These are phyloP conservation scores for Germaria angustata DNA, from an alignment of 2,888 invertebrate genomes.

Conservation along the genomic window DNA sequence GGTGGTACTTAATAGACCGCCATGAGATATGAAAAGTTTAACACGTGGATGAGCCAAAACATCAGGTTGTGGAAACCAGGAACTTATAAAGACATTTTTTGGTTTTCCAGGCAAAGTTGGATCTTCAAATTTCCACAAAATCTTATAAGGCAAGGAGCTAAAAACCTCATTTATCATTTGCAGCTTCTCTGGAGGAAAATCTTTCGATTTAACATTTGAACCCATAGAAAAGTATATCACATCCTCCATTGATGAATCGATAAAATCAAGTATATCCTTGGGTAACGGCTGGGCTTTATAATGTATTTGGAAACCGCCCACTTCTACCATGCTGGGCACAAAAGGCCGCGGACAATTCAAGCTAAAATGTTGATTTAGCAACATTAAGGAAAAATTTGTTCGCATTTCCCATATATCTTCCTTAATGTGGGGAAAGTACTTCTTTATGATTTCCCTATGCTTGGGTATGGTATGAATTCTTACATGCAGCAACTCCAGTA, in stretches of 20 bases:
- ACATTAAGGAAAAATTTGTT: conserved; percentile 72
- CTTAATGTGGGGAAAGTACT: conserved; percentile 69
- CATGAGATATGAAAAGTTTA: conserved; percentile 79
- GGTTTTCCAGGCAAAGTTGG: conserved; percentile 72
- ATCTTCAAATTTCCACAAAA: conserved; percentile 80
- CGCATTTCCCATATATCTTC: conserved; percentile 69
- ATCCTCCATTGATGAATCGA: conserved; percentile 79
- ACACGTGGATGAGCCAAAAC: conserved; percentile 78
- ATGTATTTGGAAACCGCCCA: conserved; percentile 77
- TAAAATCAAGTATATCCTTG: conserved; percentile 75
- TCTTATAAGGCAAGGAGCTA: conserved; percentile 62
- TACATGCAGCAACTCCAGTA: conserved; percentile 33
- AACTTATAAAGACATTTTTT: conserved; percentile 71
- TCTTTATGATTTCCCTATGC: conserved; percentile 47
- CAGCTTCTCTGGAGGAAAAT: conserved; percentile 70
- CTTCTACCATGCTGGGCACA: conserved; percentile 77
- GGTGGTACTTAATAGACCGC: conserved; percentile 78
- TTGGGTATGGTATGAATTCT: conserved; percentile 9
- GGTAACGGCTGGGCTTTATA: conserved; percentile 73
- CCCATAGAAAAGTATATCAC: conserved; percentile 81
- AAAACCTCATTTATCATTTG: conserved; percentile 67
- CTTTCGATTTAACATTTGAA: conserved; percentile 74
- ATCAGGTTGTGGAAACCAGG: conserved; percentile 79
- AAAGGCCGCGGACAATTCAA: conserved; percentile 75
- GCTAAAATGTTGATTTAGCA: conserved; percentile 77